Conservation (phyloP, 2,888 invertebrate species). For the Trissolcus brochymenae region DNA sequence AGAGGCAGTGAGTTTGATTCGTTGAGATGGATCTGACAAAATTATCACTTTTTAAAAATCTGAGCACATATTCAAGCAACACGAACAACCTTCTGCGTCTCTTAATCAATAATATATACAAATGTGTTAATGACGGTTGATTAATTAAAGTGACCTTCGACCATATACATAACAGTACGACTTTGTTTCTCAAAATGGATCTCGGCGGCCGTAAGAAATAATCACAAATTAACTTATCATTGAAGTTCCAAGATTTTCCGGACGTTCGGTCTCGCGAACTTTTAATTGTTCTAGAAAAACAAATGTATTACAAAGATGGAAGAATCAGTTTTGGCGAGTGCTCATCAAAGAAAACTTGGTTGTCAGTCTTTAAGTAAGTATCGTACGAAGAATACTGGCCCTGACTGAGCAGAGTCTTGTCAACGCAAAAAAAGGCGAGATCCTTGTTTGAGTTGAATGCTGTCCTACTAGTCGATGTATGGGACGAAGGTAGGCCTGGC, state of each 20-base stretch:
- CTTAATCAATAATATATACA: constrained; percentile 28
- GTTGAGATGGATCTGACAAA: constrained; percentile 30
- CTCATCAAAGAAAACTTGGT: constrained; percentile 15
- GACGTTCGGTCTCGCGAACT: neutral
- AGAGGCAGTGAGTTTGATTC: constrained; percentile 47
- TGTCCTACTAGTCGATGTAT: constrained; percentile 69
- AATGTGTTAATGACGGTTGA: constrained; percentile 14
- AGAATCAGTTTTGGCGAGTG: constrained; percentile 37
- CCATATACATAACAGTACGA: constrained; percentile 31
- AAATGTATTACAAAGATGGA: constrained; percentile 28
- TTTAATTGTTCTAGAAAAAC: too few species aligned
- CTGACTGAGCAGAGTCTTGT: constrained; percentile 15
- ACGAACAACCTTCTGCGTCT: constrained; percentile 10
- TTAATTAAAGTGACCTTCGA: constrained; percentile 30
- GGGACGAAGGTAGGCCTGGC: constrained; percentile 78
- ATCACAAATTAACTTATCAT: constrained; percentile 4
- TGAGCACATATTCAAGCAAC: constrained; percentile 18
- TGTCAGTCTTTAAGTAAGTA: constrained; percentile 43
- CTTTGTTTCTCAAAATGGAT: constrained; percentile 30
- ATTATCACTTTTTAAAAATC: constrained; percentile 6
- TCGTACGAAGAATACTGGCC: constrained; percentile 36
- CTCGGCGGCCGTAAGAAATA: constrained; percentile 11
- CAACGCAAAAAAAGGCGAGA: constrained; percentile 44
- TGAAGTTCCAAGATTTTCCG: neutral
- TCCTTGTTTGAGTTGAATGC: constrained; percentile 26